Evolutionary conservation across 1,140 invertebrate species (phyloP), one percentile per base, ranked within the genome.

Genomic region (Chrysomallon squamiferum): DNA sequence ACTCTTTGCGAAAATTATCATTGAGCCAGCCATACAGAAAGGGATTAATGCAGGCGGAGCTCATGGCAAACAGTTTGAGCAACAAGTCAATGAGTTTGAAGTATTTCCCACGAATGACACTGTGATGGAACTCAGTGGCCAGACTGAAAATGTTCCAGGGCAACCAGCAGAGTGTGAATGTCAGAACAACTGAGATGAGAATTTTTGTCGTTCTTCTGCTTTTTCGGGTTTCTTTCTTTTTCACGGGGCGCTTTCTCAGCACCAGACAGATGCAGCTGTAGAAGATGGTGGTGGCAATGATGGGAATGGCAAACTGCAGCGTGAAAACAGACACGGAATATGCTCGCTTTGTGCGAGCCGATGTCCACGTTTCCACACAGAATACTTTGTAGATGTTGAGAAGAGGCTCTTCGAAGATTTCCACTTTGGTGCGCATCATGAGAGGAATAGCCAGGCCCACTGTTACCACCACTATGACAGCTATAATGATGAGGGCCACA

Each of bases 101-200:
- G 66, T 75, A 78, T 9, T 64, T 68, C n/a, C 75, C 73, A 4
- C 61, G 69, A 18, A 80, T 65, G 18, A 75, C 15, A 43, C 61
- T 50, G 25, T 71, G 72, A 45, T 74, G 68, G 45, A 83, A 76
- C 67, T 82, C 81, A 15, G 75, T 59, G 13, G 78, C 73, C 3
- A 85, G 66, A 6, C 68, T 65, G 74, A 79, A 84, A 9, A 81
- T 66, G 61, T 77, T 83, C 82, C 82, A 84, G 27, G 84, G 84
- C 35, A 81, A 66, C 83, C 83, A 99, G 18, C 93, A 97, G 0
- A 94, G 86, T 0, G 93, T 92, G 81, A 99, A 99, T 27, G 97
- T 92, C 0, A 91, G 89, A 0, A 98, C 96, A 93, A 99, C 99
- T 0, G 94, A 91, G 66, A 98, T 95, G 1, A 99, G 87, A 94